These are phyloP conservation scores for Drosophila testacea DNA, from an alignment of 2,888 invertebrate species.

Conservation along the genomic window DNA sequence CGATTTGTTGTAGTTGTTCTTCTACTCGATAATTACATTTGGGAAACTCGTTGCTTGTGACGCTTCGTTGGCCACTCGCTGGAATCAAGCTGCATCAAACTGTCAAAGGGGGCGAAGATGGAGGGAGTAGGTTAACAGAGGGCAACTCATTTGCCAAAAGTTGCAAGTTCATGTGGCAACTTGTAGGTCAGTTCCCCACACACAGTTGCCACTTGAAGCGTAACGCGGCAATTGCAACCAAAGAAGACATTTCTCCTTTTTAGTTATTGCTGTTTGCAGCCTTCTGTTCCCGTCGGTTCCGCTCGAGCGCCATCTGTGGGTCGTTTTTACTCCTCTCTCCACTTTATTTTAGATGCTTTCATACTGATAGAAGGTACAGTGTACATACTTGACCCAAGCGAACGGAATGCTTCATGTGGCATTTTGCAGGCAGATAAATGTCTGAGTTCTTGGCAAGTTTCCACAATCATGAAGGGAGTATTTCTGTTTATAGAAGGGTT, in stretches of 20 bases:
- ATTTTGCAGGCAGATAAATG: conserved; percentile 21
- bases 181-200: conserved; percentile 52
- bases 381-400: conserved; percentile 26
- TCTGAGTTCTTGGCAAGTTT: conserved; percentile 19
- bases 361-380: conserved; percentile 31
- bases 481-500: conserved; percentile 5
- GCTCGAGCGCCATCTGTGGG: conserved; percentile 50
- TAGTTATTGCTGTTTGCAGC: conserved; percentile 29
- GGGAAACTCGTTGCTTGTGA: conserved; percentile 38
- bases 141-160: conserved; percentile 58
- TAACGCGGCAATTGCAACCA: conserved; percentile 56
- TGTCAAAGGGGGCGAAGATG: conserved; percentile 27
- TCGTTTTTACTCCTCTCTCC: neutral
- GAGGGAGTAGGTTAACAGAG: neutral
- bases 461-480: conserved; percentile 6
- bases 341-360: conserved; percentile 24
- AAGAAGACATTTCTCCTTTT: conserved; percentile 43
- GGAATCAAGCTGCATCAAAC: conserved; percentile 55
- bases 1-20: conserved; percentile 26
- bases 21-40: conserved; percentile 60
- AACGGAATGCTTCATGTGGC: conserved; percentile 17
- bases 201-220: conserved; percentile 53
- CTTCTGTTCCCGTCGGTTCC: conserved; percentile 51
- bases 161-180: conserved; percentile 61
- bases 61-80: conserved; percentile 54